phyloP scores from a whole-genome alignment of 2,113 vertebrate genomes.

The Dicaeum eximium region DNA sequence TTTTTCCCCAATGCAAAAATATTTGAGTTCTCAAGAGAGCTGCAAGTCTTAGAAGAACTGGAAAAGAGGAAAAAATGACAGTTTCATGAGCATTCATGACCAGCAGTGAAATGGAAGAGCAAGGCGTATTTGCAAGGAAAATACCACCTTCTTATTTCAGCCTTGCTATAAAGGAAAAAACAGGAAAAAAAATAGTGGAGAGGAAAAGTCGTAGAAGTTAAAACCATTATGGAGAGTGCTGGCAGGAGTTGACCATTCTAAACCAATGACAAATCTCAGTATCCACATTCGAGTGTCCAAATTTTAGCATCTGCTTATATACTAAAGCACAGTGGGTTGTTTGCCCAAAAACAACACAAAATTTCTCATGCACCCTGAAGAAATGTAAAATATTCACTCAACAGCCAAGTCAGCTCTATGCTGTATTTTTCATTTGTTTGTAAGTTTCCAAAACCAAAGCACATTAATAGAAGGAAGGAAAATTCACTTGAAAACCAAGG shows the following conservation, averaged over 20 bases:
- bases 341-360: neutral
- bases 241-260: neutral
- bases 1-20: neutral
- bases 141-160: neutral
- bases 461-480: neutral
- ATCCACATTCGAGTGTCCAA: accelerated
- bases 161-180: neutral
- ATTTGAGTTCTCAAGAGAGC: neutral
- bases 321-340: neutral
- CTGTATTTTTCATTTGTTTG: neutral
- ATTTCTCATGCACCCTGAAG: neutral
- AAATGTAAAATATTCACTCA: neutral
- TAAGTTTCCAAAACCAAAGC: neutral
- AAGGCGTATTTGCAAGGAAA: neutral
- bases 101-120: neutral
- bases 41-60: neutral
- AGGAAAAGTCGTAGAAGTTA: neutral
- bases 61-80: neutral
- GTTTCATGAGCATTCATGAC: neutral
- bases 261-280: accelerated
- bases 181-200: accelerated
- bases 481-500: neutral
- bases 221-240: neutral
- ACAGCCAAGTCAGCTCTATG: neutral
- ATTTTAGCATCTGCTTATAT: neutral